Percentiles rank a stretch among this genome's conserved stretches.
Conservation (phyloP, 2,888 invertebrate genomes). For the Cinara cedri region DNA sequence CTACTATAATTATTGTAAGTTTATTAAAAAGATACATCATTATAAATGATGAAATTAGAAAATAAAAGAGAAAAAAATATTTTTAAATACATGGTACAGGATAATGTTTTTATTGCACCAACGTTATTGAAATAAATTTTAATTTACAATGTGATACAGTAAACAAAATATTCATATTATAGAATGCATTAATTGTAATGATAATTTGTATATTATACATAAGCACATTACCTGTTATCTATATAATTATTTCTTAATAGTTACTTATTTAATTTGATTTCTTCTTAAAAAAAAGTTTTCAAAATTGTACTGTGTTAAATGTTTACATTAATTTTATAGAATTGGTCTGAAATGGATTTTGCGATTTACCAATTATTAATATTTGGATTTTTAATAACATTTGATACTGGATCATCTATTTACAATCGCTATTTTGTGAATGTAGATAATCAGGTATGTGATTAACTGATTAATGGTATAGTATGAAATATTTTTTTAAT, state of each 20-base stretch:
- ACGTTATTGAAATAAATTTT: neutral
- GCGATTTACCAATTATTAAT: slow-evolving; percentile 83
- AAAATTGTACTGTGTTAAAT: no score
- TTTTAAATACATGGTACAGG: no score
- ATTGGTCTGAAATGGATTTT: slow-evolving; percentile 97
- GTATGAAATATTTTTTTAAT: neutral
- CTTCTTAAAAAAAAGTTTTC: no score
- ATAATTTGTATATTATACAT: no score
- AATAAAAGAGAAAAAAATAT: no score
- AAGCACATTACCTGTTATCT: no score
- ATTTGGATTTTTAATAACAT: slow-evolving; percentile 78
- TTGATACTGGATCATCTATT: slow-evolving; percentile 88
- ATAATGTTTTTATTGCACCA: no score
- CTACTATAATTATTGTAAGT: slow-evolving; percentile 84
- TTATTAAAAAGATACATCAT: neutral
- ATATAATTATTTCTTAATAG: no score
- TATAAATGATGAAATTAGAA: neutral
- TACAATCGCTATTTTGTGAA: slow-evolving; percentile 82
- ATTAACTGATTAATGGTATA: neutral
- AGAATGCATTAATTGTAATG: no score
- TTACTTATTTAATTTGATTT: no score
- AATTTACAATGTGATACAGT: neutral
- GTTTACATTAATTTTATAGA: slow-evolving; percentile 68
- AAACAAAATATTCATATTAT: neutral
- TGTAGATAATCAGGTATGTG: slow-evolving; percentile 67